Evolutionary conservation across 2,888 invertebrate genomes (phyloP), one percentile per base, ranked within the genome.

Genomic region (Erannis defoliaria): DNA sequence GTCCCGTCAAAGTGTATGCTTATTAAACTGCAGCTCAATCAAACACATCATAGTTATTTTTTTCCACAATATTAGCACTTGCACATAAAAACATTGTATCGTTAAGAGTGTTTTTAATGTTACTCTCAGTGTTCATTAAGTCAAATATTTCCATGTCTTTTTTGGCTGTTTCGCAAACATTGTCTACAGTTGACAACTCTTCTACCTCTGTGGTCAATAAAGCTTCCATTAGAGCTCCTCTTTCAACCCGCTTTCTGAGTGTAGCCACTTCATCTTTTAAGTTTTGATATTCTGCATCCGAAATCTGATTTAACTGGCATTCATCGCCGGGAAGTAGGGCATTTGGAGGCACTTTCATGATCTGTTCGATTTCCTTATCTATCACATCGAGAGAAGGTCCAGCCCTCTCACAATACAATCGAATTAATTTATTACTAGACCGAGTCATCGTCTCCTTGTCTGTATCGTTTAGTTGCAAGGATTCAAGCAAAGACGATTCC

Each of bases 121-220:
- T 76, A 49, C 66, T 74, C 8, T 84, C 83, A 46, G 75, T 71
- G 57, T 73, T 82, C 51, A 90, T 63, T 55, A 84, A 65, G 73
- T 91, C 89, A 33, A 90, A 66, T 1, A 82, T 74, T 68, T 90
- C 86, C 87, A 91, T 89, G 55, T 92, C 88, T 57, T 86, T 90
- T 48, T 86, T 88, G 0, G 89, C 89, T 29, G 80, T 76, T 74
- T 90, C 89, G 79, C 87, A 90, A 0, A 88, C 78, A 71, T 83
- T 84, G 57, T 88, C 90, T 12, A 86, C 74, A 1, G 86, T 80
- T 6, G 84, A 74, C 0, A 93, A 69, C 66, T 92, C 90, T 53
- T 88, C 85, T 65, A 86, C 87, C 63, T 93, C 92, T 0, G 87
- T 85, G 35, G 72, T 78, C 0, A 93, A 76, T 61, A 91, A 73